Evolutionary conservation across 2,797 vertebrate species (phyloP), one percentile per base, ranked within the genome.

Genomic region (Anguilla obscura): DNA sequence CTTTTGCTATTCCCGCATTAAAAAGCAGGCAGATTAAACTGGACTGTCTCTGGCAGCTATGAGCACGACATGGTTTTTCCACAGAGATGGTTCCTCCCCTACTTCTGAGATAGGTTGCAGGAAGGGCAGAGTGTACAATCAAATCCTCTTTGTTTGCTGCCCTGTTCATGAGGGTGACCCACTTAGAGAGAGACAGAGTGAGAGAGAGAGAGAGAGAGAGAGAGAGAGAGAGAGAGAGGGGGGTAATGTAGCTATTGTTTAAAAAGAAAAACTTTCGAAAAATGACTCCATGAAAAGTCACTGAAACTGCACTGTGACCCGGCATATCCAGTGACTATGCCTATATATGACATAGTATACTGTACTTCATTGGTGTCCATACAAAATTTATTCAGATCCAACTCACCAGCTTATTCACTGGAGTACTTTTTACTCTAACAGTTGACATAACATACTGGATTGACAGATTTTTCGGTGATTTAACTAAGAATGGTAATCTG

Each of bases 41-140:
- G 92, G 92, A 98, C 91, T 95, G 93, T 94, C 93, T 95, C 90
- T 97, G 96, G 96, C 96, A 97, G 95, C 90, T 97, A 87, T 97
- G 95, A 96, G 94, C 94, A 96, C 92, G 95, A 96, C 96, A 97
- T 95, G 94, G 89, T 96, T 84, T 96, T 95, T 94, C 94, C 94
- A 93, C 92, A 92, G 92, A 91, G 90, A 94, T 93, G 89, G 91
- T 92, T 91, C 93, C 91, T 12, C 14, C 27, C 52, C n/a, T 84
- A 21, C 52, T 89, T 85, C 86, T 89, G 50, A 30, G 50, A 30
- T 30, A 48, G 79, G n/a, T 9, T 33, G 83, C 48, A 33, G 83
- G 7, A 56, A 56, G 83, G 33, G 71, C 18, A 21, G 40, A 80
- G 33, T 21, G 21, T 80, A 48, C 33, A 16, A 8, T 48, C 40